phyloP scores from a whole-genome alignment of 2,113 vertebrate genomes.

The Aramus guarauna region DNA sequence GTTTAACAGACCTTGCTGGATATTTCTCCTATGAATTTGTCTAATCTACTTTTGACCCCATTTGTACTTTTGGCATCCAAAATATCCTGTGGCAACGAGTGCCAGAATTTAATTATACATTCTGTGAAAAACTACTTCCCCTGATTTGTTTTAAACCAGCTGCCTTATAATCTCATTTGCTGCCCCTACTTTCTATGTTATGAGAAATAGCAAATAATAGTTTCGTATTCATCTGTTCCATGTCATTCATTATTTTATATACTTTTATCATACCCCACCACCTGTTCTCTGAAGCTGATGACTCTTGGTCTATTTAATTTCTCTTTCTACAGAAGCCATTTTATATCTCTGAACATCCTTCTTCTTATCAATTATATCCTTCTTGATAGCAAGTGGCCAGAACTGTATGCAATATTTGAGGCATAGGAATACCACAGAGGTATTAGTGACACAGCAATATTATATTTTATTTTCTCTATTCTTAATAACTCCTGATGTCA shows the following conservation, averaged over 20 bases:
- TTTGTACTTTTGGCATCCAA: constrained; percentile 31
- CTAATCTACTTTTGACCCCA: constrained; percentile 29
- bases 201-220: neutral
- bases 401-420: neutral
- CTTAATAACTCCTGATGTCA: neutral
- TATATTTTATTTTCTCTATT: neutral
- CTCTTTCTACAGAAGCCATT: neutral
- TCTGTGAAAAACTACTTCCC: neutral
- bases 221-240: neutral
- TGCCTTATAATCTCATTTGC: constrained; percentile 15
- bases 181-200: neutral
- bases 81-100: neutral
- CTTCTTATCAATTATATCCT: neutral
- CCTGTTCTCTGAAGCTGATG: neutral
- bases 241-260: neutral
- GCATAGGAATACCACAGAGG: neutral
- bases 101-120: neutral
- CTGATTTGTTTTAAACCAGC: neutral
- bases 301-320: constrained; percentile 8
- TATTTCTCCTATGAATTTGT: neutral
- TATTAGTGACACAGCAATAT: neutral
- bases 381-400: neutral
- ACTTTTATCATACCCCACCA: neutral
- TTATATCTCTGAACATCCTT: neutral
- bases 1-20: neutral